A percentile compares a stretch with the other conserved stretches of the same genome.
Evolutionary conservation across 2,797 vertebrate genomes (phyloP).

Genomic region (Oreochromis grahami): DNA sequence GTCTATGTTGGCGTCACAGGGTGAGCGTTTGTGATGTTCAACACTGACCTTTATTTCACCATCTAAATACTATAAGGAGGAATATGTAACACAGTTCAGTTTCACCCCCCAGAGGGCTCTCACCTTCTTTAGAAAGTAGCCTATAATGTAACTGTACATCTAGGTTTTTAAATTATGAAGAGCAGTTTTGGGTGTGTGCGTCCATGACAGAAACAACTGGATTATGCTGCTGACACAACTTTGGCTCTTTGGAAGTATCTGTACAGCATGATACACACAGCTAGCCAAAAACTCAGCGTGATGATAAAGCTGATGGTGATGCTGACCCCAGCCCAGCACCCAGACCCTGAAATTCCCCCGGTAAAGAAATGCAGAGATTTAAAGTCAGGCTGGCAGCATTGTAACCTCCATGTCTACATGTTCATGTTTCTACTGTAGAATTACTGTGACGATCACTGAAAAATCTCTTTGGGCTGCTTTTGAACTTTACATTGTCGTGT

Average conservation of each 20-base stretch:
- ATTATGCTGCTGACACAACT: background rate
- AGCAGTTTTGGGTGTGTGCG: background rate
- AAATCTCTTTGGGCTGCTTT: background rate
- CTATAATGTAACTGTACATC: background rate
- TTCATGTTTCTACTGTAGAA: too few relatives aligned
- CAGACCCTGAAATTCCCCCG: background rate
- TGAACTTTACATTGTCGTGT: background rate
- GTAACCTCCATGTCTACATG: too few relatives aligned
- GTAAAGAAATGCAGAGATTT: too few relatives aligned
- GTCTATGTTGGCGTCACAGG: background rate
- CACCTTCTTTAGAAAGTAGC: background rate
- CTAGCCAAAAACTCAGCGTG: background rate
- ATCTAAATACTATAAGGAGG: background rate
- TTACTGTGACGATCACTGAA: background rate
- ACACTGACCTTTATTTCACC: background rate
- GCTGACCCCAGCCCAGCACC: background rate
- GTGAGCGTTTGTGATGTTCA: background rate
- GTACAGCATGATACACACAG: background rate
- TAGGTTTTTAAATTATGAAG: background rate
- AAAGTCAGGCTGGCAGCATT: too few relatives aligned
- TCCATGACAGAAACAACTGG: background rate
- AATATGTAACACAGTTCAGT: background rate
- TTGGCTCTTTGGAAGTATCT: background rate
- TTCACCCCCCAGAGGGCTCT: background rate
- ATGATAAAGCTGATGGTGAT: background rate